Percentiles rank a stretch among this genome's conserved stretches.
These are phyloP conservation scores for Hemicordylus capensis DNA, from an alignment of 2,113 vertebrate genomes.

Conservation along the genomic window DNA sequence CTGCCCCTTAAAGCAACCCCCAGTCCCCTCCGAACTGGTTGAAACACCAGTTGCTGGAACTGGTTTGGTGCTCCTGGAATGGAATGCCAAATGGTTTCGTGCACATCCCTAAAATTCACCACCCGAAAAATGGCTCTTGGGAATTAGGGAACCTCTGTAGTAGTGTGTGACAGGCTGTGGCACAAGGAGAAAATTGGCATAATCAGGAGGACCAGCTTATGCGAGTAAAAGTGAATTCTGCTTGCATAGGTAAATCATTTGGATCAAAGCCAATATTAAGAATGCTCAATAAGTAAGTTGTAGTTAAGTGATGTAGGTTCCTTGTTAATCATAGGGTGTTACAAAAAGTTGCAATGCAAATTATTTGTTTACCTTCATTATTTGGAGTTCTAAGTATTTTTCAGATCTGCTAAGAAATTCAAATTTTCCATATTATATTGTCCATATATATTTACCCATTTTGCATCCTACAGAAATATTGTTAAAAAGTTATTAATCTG, in stretches of 20 bases:
- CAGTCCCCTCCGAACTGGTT: too few species aligned
- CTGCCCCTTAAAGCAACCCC: too few species aligned
- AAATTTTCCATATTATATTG: not conserved
- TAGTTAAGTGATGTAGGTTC: not conserved
- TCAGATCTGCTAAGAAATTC: not conserved
- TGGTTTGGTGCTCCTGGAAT: too few species aligned
- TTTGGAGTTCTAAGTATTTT: not conserved
- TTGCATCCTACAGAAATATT: not conserved
- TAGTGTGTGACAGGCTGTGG: too few species aligned
- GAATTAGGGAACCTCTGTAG: too few species aligned
- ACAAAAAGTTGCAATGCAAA: not conserved
- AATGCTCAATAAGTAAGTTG: too few species aligned
- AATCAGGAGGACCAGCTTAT: not conserved
- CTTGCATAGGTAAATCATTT: not conserved
- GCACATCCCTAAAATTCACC: too few species aligned
- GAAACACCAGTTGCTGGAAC: too few species aligned
- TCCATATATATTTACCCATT: not conserved
- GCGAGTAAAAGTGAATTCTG: not conserved
- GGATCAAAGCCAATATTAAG: not conserved
- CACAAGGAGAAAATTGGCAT: too few species aligned
- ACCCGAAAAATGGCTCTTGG: too few species aligned
- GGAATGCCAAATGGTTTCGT: too few species aligned
- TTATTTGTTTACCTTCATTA: not conserved
- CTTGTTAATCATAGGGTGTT: not conserved
- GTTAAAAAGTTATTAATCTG: not conserved